Conservation (phyloP, 2,113 vertebrate genomes). For the Zonotrichia leucophrys region DNA sequence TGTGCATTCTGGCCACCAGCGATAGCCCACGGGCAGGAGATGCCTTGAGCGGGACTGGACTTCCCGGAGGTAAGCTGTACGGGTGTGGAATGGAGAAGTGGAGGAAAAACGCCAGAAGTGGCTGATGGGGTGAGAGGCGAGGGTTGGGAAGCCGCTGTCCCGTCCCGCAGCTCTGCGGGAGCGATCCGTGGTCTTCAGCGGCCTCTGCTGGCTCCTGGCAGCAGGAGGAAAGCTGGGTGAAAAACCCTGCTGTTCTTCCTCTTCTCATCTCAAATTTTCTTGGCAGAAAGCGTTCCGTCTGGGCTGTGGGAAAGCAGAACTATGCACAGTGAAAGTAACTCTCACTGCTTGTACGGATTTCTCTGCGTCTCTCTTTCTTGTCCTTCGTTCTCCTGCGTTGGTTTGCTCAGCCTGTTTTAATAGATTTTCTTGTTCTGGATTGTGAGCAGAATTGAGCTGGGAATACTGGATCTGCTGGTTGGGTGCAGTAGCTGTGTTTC, state of each 20-base stretch:
- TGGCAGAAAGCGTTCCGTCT: neutral
- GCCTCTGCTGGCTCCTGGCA: neutral
- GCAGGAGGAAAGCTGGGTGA: neutral
- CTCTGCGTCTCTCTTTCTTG: neutral
- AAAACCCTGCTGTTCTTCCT: neutral
- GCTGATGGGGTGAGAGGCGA: rapidly evolving
- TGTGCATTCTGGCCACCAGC: neutral
- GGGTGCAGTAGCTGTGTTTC: neutral
- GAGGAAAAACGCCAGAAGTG: neutral
- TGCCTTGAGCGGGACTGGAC: neutral
- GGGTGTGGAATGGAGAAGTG: neutral
- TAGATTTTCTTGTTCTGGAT: neutral
- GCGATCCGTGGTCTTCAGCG: neutral
- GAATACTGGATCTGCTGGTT: neutral
- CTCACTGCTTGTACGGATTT: rapidly evolving
- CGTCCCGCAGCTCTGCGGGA: neutral
- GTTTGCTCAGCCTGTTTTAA: neutral
- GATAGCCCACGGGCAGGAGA: too few relatives aligned
- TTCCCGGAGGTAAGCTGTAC: neutral
- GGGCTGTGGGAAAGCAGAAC: neutral
- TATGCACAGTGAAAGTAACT: neutral
- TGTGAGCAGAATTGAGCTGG: neutral
- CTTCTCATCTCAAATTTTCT: neutral
- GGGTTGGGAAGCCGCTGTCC: neutral
- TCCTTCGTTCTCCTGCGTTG: neutral